Conservation (phyloP, 2,113 vertebrate genomes). For the Puntigrus tetrazona region DNA sequence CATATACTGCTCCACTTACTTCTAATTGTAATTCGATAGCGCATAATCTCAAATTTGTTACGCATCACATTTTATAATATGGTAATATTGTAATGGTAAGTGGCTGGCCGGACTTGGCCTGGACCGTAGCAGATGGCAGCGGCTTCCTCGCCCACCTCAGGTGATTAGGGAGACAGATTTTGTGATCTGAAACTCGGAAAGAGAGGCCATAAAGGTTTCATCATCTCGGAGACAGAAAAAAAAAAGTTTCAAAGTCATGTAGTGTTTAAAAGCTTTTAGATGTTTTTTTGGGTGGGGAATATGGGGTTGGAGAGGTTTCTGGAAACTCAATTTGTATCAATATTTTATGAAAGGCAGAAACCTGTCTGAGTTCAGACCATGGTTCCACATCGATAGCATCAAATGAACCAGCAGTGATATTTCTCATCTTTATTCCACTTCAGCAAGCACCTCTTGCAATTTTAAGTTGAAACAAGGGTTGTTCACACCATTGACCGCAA, state of each 20-base stretch:
- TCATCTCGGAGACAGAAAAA: background rate
- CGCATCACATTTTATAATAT: constrained; percentile 63
- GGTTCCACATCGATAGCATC: background rate
- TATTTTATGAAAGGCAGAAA: constrained; percentile 36
- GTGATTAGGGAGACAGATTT: constrained; percentile 63
- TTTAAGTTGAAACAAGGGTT: background rate
- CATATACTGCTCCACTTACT: constrained; percentile 49
- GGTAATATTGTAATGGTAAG: constrained; percentile 43
- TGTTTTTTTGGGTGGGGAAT: constrained; percentile 12
- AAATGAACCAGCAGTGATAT: constrained; percentile 10
- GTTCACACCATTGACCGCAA: constrained; percentile 24
- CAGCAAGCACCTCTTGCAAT: background rate
- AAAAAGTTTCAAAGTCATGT: constrained; percentile 17
- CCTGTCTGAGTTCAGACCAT: constrained; percentile 7
- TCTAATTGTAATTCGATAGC: constrained; percentile 68
- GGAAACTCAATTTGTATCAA: constrained; percentile 20
- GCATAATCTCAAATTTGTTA: constrained; percentile 69
- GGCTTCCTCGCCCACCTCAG: constrained; percentile 44
- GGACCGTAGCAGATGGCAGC: constrained; percentile 45
- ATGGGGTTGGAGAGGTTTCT: constrained; percentile 6
- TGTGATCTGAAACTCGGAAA: constrained; percentile 56
- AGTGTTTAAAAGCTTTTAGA: constrained; percentile 36
- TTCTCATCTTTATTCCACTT: constrained; percentile 15
- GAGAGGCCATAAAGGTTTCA: background rate
- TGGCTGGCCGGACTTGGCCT: constrained; percentile 50